Conservation (phyloP, 2,113 vertebrate genomes). For the Syngnathus floridae region DNA sequence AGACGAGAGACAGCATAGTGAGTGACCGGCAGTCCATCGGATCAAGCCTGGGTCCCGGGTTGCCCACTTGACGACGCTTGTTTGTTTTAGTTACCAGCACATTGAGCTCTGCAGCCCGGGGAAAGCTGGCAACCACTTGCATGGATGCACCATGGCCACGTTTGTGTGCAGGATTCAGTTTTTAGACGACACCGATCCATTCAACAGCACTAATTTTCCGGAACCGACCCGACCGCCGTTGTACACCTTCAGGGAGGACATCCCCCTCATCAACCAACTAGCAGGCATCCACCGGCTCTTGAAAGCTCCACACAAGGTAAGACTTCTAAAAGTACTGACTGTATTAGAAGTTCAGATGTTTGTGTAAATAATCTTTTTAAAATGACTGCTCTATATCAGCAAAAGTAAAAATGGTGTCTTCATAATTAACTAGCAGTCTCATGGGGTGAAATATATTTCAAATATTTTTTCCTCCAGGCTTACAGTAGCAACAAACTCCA, state of each 20-base stretch:
- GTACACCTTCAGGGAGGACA: constrained; percentile 85
- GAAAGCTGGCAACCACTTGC: constrained; percentile 46
- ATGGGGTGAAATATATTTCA: constrained; percentile 23
- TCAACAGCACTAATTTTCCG: constrained; percentile 91
- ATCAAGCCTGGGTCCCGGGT: constrained; percentile 15
- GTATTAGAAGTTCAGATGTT: no score
- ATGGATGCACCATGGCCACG: constrained; percentile 85
- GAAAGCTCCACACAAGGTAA: constrained; percentile 88
- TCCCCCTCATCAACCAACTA: constrained; percentile 84
- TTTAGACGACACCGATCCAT: constrained; percentile 91
- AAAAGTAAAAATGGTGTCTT: no score
- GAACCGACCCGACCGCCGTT: constrained; percentile 84
- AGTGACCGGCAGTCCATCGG: constrained; percentile 6
- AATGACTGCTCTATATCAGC: no score
- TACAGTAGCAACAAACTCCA: constrained; percentile 6
- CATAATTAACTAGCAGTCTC: no score
- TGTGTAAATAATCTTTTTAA: no score
- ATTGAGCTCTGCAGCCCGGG: constrained; percentile 9
- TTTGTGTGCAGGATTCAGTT: constrained; percentile 90
- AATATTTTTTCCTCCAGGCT: constrained; percentile 30
- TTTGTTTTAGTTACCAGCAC: constrained; percentile 57
- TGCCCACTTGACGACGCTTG: constrained; percentile 34
- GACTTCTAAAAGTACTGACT: neutral
- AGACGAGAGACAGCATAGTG: constrained; percentile 2
- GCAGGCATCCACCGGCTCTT: constrained; percentile 85